These are phyloP conservation scores for Watsonalla cultraria DNA, from an alignment of 2,888 invertebrate genomes.

Conservation along the genomic window DNA sequence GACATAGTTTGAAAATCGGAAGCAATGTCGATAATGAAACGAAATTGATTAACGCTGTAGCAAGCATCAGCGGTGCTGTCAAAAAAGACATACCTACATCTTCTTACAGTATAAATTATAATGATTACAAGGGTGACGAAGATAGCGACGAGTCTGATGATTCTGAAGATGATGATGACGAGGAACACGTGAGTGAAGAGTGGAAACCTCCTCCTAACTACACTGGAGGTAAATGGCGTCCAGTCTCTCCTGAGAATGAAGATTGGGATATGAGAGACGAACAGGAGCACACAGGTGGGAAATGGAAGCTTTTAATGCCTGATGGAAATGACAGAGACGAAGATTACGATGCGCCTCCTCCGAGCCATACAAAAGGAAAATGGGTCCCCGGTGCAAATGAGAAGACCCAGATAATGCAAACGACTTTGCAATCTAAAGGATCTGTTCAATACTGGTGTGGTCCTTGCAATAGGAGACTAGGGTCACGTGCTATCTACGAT, in stretches of 20 bases:
- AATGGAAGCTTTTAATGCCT: constrained; percentile 78
- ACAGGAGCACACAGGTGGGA: constrained; percentile 79
- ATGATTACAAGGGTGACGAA: constrained; percentile 62
- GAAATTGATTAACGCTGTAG: constrained; percentile 82
- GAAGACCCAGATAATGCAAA: constrained; percentile 76
- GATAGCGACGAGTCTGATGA: constrained; percentile 80
- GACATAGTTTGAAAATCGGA: constrained; percentile 76
- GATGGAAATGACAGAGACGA: constrained; percentile 64
- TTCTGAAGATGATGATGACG: constrained; percentile 78
- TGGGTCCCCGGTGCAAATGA: constrained; percentile 85
- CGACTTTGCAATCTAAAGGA: constrained; percentile 68
- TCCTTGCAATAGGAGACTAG: constrained; percentile 87
- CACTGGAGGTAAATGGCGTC: constrained; percentile 71
- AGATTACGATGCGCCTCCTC: constrained; percentile 80
- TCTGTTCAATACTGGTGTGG: constrained; percentile 87
- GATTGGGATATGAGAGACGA: constrained; percentile 77
- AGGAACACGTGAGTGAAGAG: constrained; percentile 79
- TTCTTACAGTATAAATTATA: constrained; percentile 58
- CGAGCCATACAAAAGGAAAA: constrained; percentile 87
- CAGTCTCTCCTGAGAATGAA: constrained; percentile 67
- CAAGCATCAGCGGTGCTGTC: constrained; percentile 77
- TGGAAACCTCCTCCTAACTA: constrained; percentile 83
- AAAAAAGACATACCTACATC: constrained; percentile 71
- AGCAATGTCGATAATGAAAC: constrained; percentile 78
- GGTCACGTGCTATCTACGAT: constrained; percentile 86